These are phyloP conservation scores for Cichlasoma orientale DNA, from an alignment of 2,797 vertebrate species.

Conservation along the genomic window DNA sequence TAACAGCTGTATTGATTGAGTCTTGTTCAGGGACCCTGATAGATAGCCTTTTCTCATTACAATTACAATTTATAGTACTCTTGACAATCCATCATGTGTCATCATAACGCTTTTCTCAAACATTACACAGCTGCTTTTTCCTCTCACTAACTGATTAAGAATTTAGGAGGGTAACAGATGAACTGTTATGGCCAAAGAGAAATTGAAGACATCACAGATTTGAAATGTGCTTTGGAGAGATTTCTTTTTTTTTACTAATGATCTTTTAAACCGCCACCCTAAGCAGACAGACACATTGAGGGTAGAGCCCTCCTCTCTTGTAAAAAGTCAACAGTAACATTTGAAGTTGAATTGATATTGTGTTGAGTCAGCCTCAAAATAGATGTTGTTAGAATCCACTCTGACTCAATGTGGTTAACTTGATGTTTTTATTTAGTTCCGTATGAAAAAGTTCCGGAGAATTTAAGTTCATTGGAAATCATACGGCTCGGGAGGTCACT, in stretches of 20 bases:
- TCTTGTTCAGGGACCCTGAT: conserved; percentile 67
- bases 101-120: neutral
- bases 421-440: conserved; percentile 14
- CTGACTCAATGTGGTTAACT: conserved; percentile 8
- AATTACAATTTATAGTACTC: conserved; percentile 27
- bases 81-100: conserved; percentile 41
- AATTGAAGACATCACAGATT: conserved; percentile 16
- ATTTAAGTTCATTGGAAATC: conserved; percentile 21
- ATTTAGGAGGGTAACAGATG: conserved; percentile 9
- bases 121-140: neutral
- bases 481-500: neutral
- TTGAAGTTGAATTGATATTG: conserved; percentile 40
- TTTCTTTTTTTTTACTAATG: conserved; percentile 15
- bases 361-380: conserved; percentile 21
- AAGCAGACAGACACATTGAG: neutral
- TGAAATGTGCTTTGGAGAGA: conserved; percentile 26
- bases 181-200: conserved; percentile 13
- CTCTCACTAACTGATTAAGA: neutral
- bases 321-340: conserved; percentile 13
- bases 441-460: conserved; percentile 21
- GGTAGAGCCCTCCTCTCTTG: neutral
- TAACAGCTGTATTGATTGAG: conserved; percentile 68
- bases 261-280: conserved; percentile 15
- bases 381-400: neutral
- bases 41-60: conserved; percentile 72